Evolutionary conservation across 2,113 vertebrate genomes (phyloP).

Genomic region (Heteronetta atricapilla): DNA sequence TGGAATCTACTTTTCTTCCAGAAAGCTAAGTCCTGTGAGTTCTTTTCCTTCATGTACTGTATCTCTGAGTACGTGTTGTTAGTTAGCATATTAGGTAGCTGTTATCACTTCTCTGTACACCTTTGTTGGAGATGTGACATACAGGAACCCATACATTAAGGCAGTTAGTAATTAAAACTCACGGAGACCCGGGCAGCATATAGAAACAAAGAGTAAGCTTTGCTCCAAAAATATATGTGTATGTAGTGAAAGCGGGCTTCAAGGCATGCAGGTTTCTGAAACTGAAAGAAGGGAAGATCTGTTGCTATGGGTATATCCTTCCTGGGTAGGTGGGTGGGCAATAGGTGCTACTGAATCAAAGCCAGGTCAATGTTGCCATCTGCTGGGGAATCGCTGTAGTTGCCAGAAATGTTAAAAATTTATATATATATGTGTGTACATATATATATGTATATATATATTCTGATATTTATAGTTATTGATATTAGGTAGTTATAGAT

Average conservation of each 20-base stretch:
- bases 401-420: background rate
- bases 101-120: fast-evolving
- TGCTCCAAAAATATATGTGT: fast-evolving
- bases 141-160: too few relatives aligned
- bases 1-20: background rate
- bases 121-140: background rate
- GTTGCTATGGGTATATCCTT: background rate
- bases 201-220: fast-evolving
- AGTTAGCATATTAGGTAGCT: background rate
- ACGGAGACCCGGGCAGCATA: fast-evolving
- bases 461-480: fast-evolving
- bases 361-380: constrained; percentile 46
- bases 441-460: too few relatives aligned
- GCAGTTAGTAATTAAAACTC: background rate
- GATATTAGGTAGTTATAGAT: background rate
- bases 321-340: too few relatives aligned
- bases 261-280: background rate
- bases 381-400: background rate
- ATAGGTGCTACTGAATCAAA: background rate
- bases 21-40: background rate
- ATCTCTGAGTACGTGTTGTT: fast-evolving
- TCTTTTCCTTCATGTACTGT: background rate
- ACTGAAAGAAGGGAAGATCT: background rate
- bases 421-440: too few relatives aligned
- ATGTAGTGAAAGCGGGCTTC: background rate